Base-by-base conservation (phyloP, 2,113 vertebrate species). In the Percopsis transmontana region DNA sequence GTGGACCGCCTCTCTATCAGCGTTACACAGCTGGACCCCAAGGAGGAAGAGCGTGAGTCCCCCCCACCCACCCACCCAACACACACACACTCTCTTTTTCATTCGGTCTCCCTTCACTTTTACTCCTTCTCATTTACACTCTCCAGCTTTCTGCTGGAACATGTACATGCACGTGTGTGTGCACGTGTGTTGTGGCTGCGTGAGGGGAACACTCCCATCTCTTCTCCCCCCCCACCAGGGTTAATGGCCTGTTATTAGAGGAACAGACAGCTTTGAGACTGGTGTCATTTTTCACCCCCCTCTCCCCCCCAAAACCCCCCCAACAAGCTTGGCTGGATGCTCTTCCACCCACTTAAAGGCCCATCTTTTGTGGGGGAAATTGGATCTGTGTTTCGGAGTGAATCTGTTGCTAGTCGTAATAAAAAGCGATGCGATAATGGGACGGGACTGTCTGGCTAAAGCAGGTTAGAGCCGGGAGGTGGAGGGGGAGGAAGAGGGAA, bases 1-100 rank as follows among this genome's bases (percentile, higher is more conserved):
- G 97, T 99, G 82, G 97, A 99, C 85, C 95, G 96, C 27, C 92
- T 99, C 70, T 98, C 97, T 83, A 93, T 99, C 88, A 99, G 96
- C 48, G 97, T 99, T 85, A 99, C 97, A 24, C 97, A 99, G 69
- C 94, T 99, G 4, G 97, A 99, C 87, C 96, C 97, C 79, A 99
- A 98, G 91, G 97, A 99, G 86, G 97, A 99, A 77, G 96, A 99
- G 86, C 64, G 97, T 99, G 91, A 97, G 97, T 95, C 23, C 9
- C 27, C 27, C 12, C 53, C 20, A 50, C 58, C 62, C 23, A 15
- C 50, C 59, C 21, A 68, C 66, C 60, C 42, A 45, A 55, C 60
- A 20, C 42, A 66, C 60, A 44, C 47, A 15, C 45, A 18, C 44
- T 12, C 38, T 21, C 51, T n/a, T n/a, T 20, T 21, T 56, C 15